Conservation (phyloP, 2,113 vertebrate species). For the Chroicocephalus ridibundus region DNA sequence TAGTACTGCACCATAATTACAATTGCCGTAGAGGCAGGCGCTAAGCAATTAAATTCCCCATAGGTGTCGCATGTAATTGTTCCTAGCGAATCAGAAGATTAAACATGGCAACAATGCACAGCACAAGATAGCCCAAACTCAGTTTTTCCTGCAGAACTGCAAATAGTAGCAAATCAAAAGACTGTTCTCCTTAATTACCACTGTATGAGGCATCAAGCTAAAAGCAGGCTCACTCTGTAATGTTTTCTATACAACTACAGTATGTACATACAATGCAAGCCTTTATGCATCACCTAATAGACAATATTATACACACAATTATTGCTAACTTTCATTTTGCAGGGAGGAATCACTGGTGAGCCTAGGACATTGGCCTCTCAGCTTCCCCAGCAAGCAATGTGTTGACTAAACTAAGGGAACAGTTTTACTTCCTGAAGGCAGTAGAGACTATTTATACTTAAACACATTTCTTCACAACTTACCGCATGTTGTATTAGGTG, state of each 20-base stretch:
- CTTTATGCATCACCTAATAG: slow-evolving; percentile 75
- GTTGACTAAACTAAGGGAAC: slow-evolving; percentile 71
- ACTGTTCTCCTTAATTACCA: slow-evolving; percentile 83
- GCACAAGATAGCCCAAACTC: slow-evolving; percentile 79
- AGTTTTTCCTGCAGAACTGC: slow-evolving; percentile 78
- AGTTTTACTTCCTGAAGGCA: slow-evolving; percentile 73
- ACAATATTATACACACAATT: slow-evolving; percentile 76
- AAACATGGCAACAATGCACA: slow-evolving; percentile 75
- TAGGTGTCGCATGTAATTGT: slow-evolving; percentile 76
- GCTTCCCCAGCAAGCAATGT: slow-evolving; percentile 67
- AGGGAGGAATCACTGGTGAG: slow-evolving; percentile 66
- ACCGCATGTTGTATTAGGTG: slow-evolving; percentile 62
- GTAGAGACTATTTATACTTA: slow-evolving; percentile 76
- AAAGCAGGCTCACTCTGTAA: slow-evolving; percentile 83
- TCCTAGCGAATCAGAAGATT: slow-evolving; percentile 77
- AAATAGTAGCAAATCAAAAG: slow-evolving; percentile 82
- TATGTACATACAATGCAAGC: slow-evolving; percentile 76
- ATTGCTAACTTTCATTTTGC: slow-evolving; percentile 69
- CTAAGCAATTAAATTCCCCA: slow-evolving; percentile 80
- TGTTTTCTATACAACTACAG: slow-evolving; percentile 78
- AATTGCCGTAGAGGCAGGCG: slow-evolving; percentile 70
- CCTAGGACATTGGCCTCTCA: slow-evolving; percentile 69
- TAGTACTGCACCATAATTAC: slow-evolving; percentile 72
- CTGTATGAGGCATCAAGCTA: slow-evolving; percentile 80
- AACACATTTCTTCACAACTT: slow-evolving; percentile 75